Evolutionary conservation across 1,140 invertebrate genomes (phyloP).

Genomic region (Cydia splendana): DNA sequence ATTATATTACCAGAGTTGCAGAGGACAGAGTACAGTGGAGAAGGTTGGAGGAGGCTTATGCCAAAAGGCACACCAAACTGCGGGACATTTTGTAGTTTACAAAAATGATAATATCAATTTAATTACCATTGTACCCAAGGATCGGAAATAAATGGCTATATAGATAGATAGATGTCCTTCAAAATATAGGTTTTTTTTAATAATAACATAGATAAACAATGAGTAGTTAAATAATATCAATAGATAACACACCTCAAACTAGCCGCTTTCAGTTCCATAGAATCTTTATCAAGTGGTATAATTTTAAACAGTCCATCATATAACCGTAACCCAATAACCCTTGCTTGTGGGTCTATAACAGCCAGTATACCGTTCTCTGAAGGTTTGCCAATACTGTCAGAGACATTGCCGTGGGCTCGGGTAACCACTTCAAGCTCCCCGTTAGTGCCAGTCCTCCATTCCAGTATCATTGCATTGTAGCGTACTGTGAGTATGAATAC

Average conservation of each 20-base stretch:
- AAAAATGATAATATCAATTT: no score
- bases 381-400: conserved; percentile 93
- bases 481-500: conserved; percentile 96
- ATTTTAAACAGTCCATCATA: conserved; percentile 99
- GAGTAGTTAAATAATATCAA: background rate
- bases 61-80: no score
- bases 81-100: no score
- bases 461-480: conserved; percentile 98
- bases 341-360: conserved; percentile 96
- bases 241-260: conserved; percentile 85
- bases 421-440: conserved; percentile 96
- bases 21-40: no score
- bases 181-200: background rate
- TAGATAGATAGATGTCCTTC: no score
- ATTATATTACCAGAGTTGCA: no score
- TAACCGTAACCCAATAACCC: conserved; percentile 95
- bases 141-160: no score
- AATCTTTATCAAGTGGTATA: conserved; percentile 95
- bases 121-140: no score
- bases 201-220: background rate
- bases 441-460: conserved; percentile 85
- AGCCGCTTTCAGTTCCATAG: conserved; percentile 95
- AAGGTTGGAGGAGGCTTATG: no score
- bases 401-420: conserved; percentile 97
- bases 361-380: conserved; percentile 97